A percentile compares a stretch with the other conserved stretches of the same genome.
These are phyloP conservation scores for Caenorhabditis afra DNA, from an alignment of 2,888 invertebrate species.

Conservation along the genomic window DNA sequence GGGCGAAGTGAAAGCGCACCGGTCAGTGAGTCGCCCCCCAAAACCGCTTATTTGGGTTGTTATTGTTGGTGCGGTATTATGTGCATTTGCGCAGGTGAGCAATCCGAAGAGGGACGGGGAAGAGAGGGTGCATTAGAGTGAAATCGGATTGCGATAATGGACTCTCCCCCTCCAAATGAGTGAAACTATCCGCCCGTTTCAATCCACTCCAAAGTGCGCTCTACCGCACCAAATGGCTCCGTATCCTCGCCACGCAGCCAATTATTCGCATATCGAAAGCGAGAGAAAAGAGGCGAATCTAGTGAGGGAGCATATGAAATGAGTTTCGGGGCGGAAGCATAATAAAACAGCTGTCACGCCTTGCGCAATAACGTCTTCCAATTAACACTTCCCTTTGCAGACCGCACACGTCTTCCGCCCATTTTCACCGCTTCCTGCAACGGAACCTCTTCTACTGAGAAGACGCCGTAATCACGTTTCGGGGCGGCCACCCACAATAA, in stretches of 20 bases:
- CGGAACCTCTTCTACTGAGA: constrained; percentile 47
- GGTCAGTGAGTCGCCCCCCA: constrained; percentile 34
- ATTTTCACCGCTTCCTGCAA: constrained; percentile 54
- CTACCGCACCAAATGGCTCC: too few relatives aligned
- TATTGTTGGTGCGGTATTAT: constrained; percentile 34
- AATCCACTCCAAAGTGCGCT: too few relatives aligned
- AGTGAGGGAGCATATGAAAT: constrained; percentile 15
- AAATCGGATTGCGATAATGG: constrained; percentile 13
- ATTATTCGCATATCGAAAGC: neutral
- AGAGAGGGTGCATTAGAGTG: constrained; percentile 31
- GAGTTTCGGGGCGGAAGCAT: constrained; percentile 7
- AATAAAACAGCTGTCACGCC: constrained; percentile 34
- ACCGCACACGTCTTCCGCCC: constrained; percentile 39
- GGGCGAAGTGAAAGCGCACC: constrained; percentile 45
- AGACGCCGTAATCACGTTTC: constrained; percentile 45
- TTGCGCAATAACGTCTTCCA: constrained; percentile 15
- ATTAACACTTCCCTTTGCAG: constrained; percentile 33
- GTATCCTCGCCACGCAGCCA: too few relatives aligned
- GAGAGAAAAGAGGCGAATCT: neutral
- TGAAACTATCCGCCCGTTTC: constrained; percentile 1
- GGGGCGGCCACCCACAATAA: constrained; percentile 18
- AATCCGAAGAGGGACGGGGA: neutral
- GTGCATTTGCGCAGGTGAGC: constrained; percentile 59
- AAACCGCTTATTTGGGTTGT: constrained; percentile 3
- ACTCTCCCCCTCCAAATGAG: neutral